These are phyloP conservation scores for Dryobates pubescens DNA, from an alignment of 2,797 vertebrate species.

Conservation along the genomic window DNA sequence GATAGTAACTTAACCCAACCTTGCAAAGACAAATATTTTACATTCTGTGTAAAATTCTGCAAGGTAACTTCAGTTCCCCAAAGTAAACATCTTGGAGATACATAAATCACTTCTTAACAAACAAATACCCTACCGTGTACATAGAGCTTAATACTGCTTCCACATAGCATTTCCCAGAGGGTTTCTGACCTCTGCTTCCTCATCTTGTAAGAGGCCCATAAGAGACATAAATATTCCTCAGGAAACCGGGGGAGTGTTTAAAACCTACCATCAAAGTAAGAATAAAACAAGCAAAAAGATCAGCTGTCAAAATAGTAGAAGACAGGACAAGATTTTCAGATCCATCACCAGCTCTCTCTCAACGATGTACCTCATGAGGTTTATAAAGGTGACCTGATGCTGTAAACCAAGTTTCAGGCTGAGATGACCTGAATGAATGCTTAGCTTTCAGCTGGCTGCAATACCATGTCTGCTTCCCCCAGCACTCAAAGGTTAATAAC, in stretches of 20 bases:
- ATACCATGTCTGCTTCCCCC: not conserved
- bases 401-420: not conserved
- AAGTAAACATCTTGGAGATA: slow-evolving; percentile 38
- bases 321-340: not conserved
- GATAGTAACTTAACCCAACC: not conserved
- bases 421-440: not conserved
- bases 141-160: slow-evolving; percentile 11
- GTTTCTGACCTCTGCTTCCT: slow-evolving; percentile 46
- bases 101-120: slow-evolving; percentile 14
- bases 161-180: slow-evolving; percentile 22
- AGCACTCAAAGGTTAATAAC: not conserved
- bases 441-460: not conserved
- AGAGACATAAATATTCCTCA: slow-evolving; percentile 70
- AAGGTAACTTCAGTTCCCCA: not conserved
- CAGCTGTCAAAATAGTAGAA: slow-evolving; percentile 38
- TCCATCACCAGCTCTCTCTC: not conserved
- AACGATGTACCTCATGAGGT: not conserved
- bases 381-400: not conserved
- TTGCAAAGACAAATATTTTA: not conserved
- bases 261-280: slow-evolving; percentile 60
- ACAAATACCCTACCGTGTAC: not conserved
- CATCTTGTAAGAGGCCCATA: slow-evolving; percentile 40
- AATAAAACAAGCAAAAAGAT: slow-evolving; percentile 65
- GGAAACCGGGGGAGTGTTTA: slow-evolving; percentile 47
- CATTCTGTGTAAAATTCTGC: slow-evolving; percentile 4